Conservation (phyloP, 2,113 vertebrate species). For the Triplophysa dalaica region DNA sequence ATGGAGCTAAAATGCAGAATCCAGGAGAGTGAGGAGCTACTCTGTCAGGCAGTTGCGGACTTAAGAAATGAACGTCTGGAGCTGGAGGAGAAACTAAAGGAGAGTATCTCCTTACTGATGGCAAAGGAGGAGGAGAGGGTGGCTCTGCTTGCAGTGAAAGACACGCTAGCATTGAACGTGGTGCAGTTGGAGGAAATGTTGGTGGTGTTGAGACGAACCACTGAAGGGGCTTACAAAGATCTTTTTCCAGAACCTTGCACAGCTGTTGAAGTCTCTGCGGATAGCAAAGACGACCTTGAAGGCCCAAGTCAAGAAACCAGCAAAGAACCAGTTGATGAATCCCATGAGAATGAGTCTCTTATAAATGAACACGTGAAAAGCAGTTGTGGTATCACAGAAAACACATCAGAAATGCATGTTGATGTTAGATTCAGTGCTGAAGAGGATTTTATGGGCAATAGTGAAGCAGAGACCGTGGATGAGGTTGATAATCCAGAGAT, state of each 20-base stretch:
- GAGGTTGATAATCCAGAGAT: not conserved
- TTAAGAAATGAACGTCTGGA: conserved; percentile 69
- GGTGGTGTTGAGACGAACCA: not conserved
- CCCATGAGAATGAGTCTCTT: not conserved
- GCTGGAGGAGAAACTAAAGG: conserved; percentile 68
- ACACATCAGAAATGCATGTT: no score
- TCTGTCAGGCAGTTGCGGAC: conserved; percentile 67
- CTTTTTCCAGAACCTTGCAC: not conserved
- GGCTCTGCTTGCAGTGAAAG: conserved; percentile 67
- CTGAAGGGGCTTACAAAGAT: not conserved
- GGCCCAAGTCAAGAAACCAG: not conserved
- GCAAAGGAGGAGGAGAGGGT: conserved; percentile 63
- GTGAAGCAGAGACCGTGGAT: not conserved
- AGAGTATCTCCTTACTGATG: conserved; percentile 38
- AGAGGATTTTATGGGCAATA: not conserved
- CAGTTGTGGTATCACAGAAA: not conserved
- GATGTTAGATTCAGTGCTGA: no score
- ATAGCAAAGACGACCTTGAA: not conserved
- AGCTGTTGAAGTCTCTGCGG: not conserved
- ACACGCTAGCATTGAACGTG: conserved; percentile 64
- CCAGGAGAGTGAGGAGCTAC: conserved; percentile 61
- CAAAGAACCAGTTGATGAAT: not conserved
- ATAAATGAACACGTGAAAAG: no score
- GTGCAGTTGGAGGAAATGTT: conserved; percentile 61
- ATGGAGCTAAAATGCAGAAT: conserved; percentile 69